Evolutionary conservation across 2,797 vertebrate genomes (phyloP), one percentile per base, ranked within the genome.

Genomic region (Danio kyathit): DNA sequence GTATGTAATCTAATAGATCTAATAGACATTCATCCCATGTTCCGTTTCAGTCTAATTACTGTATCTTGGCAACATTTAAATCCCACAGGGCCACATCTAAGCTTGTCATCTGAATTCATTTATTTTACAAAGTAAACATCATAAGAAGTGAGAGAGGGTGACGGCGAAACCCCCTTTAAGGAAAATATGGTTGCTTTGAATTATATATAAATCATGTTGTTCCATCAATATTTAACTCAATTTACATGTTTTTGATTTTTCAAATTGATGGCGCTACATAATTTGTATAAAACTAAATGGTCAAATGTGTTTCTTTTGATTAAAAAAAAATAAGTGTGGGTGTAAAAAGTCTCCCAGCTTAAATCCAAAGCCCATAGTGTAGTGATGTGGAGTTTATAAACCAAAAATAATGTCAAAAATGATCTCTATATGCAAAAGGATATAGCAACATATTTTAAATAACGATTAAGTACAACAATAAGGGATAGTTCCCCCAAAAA

Each of bases 1-100:
- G 38, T 52, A 52, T 43, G 38, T 65, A 65, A 52, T 76, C 49
- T 54, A 76, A 52, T 54, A 65, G 49, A 71, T 71, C 67, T 41
- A 54, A 54, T 73, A 59, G 8, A 46, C 13, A 57, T 67, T 57
- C 51, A 67, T n/a, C 40, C 9, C 40, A 77, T 77, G 63, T 38
- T 41, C 41, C 16, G 13, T 52, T 63, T 75, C 59, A 52, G 29
- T 14, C 16, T 52, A 63, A 64, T 75, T 75, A 75, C 56, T 63
- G 59, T 17, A 76, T 66, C 48, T 65, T 54, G 48, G 60, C 61
- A 54, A 43, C 49, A 21, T 76, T 7, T 12, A 74, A 60, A 61
- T 60, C 19, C 43, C 10, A 16, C 54, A 48, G 41, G 56, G 69
- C n/a, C 69, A 57, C 70, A 57, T 57, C 70, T 21, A 72, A 72